Base-by-base conservation (phyloP, 2,113 vertebrate genomes). In the Panurus biarmicus region DNA sequence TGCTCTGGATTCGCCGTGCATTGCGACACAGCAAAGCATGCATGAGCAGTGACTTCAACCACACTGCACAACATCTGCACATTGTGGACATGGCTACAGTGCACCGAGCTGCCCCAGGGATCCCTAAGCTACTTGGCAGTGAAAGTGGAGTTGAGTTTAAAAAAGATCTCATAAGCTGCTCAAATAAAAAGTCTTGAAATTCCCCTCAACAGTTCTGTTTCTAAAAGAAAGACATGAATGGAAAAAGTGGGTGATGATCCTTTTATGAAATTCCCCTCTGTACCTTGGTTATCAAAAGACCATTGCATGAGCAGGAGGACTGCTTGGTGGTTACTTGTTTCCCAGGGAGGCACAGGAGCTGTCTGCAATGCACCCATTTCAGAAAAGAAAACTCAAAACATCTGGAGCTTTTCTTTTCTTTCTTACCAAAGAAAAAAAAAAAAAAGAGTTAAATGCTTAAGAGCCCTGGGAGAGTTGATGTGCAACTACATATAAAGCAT, bases 381-480 rank as follows among this genome's bases (percentile, higher is more conserved):
- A 86, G 64, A 87, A 87, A 92, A 83, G 65, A 35, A 85, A 93
- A 87, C 44, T 89, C 38, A 82, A 87, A 90, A 89, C 86, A 95
- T 87, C 64, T 96, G 86, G 86, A 85, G 51, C 9, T 57, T 78
- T 92, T 69, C 5, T 84, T 80, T 57, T 58, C 53, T 82, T 89
- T 85, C 53, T 69, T 90, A 35, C 24, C 65, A 81, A 87, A 89
- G 19, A 18, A 79, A 92, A 76, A 83, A 76, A n/a, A 83, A 47
- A 81, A 83, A 76, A 47, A 4, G 5, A 95, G 48, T 56, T 70
- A 81, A 88, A 85, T 20, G 75, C 65, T 90, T 94, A 78, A 86
- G 56, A 85, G 54, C 33, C 91, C 79, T 87, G 33, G 53, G 85
- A 94, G 84, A 95, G 20, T 11, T 94, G 66, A 74, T 0, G 10